These are phyloP conservation scores for Ariolimax columbianus DNA, from an alignment of 2,888 invertebrate species.

Conservation along the genomic window DNA sequence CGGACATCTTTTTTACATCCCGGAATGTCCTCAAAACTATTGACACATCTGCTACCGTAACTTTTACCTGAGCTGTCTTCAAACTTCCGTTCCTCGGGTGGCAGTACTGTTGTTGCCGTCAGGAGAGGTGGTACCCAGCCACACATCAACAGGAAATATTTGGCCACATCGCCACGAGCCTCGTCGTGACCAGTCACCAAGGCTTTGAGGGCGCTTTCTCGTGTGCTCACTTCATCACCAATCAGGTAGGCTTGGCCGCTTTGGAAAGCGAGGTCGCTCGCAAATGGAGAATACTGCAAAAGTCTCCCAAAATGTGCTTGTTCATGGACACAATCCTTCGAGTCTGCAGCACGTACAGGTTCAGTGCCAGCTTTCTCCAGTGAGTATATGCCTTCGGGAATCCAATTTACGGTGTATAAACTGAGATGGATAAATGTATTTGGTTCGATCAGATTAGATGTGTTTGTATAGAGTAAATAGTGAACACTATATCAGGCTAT, in stretches of 20 bases:
- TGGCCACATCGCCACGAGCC: background rate
- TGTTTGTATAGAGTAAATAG: too few relatives aligned
- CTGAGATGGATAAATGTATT: too few relatives aligned
- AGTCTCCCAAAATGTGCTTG: background rate
- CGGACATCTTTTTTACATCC: too few relatives aligned
- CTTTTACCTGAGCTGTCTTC: background rate
- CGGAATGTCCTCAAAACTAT: too few relatives aligned
- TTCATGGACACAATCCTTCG: background rate
- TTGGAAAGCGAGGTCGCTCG: background rate
- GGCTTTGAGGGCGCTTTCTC: background rate
- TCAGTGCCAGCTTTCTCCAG: background rate
- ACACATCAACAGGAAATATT: slow-evolving; percentile 23
- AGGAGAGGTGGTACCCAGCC: slow-evolving; percentile 27
- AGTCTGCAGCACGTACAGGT: background rate
- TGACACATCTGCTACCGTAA: background rate
- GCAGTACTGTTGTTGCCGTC: background rate
- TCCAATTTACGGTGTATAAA: slow-evolving; percentile 27
- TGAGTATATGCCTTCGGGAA: slow-evolving; percentile 15
- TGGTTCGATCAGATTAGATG: too few relatives aligned
- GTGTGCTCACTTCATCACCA: background rate
- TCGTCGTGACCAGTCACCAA: slow-evolving; percentile 3
- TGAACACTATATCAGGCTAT: too few relatives aligned
- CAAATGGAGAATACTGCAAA: slow-evolving; percentile 9
- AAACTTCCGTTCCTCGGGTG: background rate
- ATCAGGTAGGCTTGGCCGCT: slow-evolving; percentile 19